phyloP scores from a whole-genome alignment of 2,113 vertebrate genomes.

The Poeciliopsis turrubarensis region DNA sequence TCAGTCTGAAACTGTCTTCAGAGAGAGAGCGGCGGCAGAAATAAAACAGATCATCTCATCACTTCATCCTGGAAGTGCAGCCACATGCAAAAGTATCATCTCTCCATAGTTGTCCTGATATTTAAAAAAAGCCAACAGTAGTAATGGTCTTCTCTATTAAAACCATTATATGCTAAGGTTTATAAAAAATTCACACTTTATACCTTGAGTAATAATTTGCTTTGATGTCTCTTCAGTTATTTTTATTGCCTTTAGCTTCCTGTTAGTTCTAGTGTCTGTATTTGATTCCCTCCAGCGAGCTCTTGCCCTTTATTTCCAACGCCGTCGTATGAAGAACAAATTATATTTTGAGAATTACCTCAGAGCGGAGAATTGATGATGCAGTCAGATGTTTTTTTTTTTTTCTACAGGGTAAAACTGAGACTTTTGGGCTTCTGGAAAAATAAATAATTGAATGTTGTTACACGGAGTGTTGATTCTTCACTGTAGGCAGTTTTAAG shows the following conservation, averaged over 20 bases:
- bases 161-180: constrained; percentile 32
- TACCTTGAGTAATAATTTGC: constrained; percentile 33
- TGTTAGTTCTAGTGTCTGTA: constrained; percentile 26
- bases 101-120: constrained; percentile 16
- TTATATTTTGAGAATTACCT: constrained; percentile 38
- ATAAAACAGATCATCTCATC: constrained; percentile 34
- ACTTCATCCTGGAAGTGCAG: constrained; percentile 10
- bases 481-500: background rate
- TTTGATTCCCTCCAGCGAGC: constrained; percentile 23
- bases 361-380: constrained; percentile 21
- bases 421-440: background rate
- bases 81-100: constrained; percentile 20
- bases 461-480: background rate
- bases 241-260: constrained; percentile 41
- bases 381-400: constrained; percentile 17
- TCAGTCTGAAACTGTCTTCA: constrained; percentile 41
- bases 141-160: constrained; percentile 13
- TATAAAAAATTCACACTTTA: constrained; percentile 31
- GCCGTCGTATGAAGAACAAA: constrained; percentile 17
- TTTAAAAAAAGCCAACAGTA: constrained; percentile 28
- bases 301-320: constrained; percentile 21
- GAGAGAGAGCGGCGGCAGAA: constrained; percentile 37
- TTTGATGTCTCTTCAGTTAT: constrained; percentile 19
- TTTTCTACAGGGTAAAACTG: background rate
- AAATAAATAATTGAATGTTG: constrained; percentile 6